These are phyloP conservation scores for Pterostichus niger DNA, from an alignment of 2,888 invertebrate species.

Conservation along the genomic window DNA sequence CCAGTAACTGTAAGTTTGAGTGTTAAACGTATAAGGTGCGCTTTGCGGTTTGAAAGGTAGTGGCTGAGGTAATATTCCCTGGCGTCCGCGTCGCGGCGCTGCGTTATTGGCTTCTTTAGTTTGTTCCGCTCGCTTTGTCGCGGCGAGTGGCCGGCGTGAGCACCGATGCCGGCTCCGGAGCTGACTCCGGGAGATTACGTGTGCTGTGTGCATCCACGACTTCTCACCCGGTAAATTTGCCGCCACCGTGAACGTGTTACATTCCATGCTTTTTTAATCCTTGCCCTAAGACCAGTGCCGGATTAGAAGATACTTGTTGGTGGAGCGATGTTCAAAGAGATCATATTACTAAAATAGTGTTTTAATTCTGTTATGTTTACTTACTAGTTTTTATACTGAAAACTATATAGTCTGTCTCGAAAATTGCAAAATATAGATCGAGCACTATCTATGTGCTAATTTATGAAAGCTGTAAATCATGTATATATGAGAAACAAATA, in stretches of 20 bases:
- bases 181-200: conserved; percentile 33
- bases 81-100: conserved; percentile 21
- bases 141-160: conserved; percentile 12
- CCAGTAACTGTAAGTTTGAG: neutral
- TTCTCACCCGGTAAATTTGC: conserved; percentile 17
- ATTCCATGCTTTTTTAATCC: conserved; percentile 37
- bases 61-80: conserved; percentile 65
- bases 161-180: neutral
- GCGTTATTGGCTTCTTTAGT: conserved; percentile 63
- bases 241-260: neutral
- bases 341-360: no score
- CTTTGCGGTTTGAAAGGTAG: neutral
- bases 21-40: neutral
- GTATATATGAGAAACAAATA: no score
- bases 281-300: neutral
- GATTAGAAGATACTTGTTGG: no score
- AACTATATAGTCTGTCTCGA: no score
- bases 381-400: no score
- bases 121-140: conserved; percentile 63
- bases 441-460: no score
- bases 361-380: no score
- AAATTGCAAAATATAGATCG: no score
- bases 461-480: no score
- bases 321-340: no score
- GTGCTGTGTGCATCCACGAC: conserved; percentile 27